Conservation (phyloP, 2,113 vertebrate genomes). For the Saccopteryx bilineata region DNA sequence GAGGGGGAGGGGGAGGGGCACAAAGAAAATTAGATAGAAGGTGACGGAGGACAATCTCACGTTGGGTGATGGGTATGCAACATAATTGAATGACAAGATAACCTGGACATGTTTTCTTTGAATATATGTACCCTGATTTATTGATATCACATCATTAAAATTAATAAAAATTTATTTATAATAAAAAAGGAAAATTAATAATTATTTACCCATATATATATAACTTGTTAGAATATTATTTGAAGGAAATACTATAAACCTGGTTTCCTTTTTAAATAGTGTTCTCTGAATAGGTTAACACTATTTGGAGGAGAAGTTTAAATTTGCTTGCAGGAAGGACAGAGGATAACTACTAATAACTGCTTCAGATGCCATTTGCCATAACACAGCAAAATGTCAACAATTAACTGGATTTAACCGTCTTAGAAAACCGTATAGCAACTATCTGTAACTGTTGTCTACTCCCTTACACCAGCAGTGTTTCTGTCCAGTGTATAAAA, state of each 20-base stretch:
- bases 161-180: too few species aligned
- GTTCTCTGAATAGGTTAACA: neutral
- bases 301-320: neutral
- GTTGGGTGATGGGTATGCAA: too few species aligned
- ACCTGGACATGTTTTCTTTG: too few species aligned
- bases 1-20: too few species aligned
- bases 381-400: constrained; percentile 12
- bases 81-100: too few species aligned
- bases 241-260: neutral
- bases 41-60: too few species aligned
- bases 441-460: neutral
- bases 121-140: too few species aligned
- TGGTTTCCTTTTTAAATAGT: neutral
- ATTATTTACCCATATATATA: neutral
- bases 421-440: neutral
- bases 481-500: neutral
- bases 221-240: neutral
- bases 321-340: neutral
- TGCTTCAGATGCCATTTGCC: neutral
- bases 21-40: too few species aligned
- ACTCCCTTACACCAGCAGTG: neutral
- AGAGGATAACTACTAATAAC: neutral
- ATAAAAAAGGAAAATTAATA: neutral
- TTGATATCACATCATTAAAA: too few species aligned
- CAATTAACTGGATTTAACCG: neutral